These are phyloP conservation scores for Helobdella robusta DNA, from an alignment of 2,888 invertebrate genomes.

Conservation along the genomic window DNA sequence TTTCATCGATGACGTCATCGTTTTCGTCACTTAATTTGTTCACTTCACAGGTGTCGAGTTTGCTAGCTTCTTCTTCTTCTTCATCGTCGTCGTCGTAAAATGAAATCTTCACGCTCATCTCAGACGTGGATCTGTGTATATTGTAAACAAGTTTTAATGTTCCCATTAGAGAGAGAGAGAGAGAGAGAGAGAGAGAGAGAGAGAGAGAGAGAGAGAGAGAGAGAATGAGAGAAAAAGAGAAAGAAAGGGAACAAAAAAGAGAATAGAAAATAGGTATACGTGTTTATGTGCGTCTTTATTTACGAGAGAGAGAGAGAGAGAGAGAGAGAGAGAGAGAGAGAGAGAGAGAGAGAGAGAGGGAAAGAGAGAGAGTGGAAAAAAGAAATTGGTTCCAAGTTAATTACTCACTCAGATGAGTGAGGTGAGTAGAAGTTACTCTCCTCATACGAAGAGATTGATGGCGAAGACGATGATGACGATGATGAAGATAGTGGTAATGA, in stretches of 20 bases:
- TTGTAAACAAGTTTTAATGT: not conserved
- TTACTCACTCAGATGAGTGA: constrained; percentile 11
- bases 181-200: constrained; percentile 9
- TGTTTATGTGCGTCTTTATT: no score
- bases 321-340: constrained; percentile 15
- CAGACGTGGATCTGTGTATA: not conserved
- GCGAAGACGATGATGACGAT: constrained; percentile 9
- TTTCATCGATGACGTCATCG: no score
- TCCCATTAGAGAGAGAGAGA: constrained; percentile 14
- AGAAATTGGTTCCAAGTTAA: no score
- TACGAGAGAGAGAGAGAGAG: constrained; percentile 5
- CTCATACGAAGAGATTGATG: constrained; percentile 12
- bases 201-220: constrained; percentile 5
- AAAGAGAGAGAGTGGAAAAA: constrained; percentile 2
- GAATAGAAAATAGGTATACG: no score
- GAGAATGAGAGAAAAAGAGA: no score
- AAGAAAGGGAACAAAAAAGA: no score
- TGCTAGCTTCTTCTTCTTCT: constrained; percentile 3
- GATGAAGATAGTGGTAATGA: not conserved
- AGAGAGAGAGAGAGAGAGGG: constrained; percentile 9
- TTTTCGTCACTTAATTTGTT: no score
- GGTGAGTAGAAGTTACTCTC: constrained; percentile 24
- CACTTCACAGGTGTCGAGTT: constrained; percentile 1
- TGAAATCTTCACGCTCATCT: constrained; percentile 5
- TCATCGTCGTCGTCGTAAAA: constrained; percentile 10